These are phyloP conservation scores for Gerris buenoi DNA, from an alignment of 1,140 invertebrate genomes.

Conservation along the genomic window DNA sequence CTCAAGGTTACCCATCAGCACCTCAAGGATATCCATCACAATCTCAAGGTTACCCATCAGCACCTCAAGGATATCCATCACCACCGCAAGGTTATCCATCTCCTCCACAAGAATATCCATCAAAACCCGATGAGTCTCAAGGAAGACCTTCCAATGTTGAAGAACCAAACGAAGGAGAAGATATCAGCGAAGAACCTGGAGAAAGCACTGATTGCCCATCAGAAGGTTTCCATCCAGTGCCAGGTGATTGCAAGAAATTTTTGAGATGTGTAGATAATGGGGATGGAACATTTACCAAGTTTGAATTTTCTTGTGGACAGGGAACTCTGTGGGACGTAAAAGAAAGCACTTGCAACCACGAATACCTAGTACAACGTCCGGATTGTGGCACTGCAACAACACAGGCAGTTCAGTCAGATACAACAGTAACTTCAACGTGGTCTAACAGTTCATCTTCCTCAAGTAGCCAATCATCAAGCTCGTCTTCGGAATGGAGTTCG, in stretches of 20 bases:
- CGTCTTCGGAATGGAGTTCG: constrained; percentile 12
- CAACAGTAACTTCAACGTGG: constrained; percentile 16
- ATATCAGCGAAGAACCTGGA: constrained; percentile 2
- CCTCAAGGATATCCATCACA: constrained; percentile 5
- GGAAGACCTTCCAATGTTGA: background rate
- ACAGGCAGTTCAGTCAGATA: constrained; percentile 16
- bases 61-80: background rate
- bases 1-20: background rate
- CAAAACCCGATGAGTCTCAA: background rate
- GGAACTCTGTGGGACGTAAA: constrained; percentile 57
- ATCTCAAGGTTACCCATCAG: background rate
- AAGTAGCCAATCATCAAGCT: constrained; percentile 12
- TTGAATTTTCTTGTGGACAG: constrained; percentile 49
- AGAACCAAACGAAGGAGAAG: constrained; percentile 7
- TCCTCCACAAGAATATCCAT: background rate
- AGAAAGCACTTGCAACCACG: constrained; percentile 46
- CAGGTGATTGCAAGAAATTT: constrained; percentile 54
- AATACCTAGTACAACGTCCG: constrained; percentile 13
- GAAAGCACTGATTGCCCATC: constrained; percentile 26
- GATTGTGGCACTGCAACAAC: constrained; percentile 17
- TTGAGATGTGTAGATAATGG: constrained; percentile 55
- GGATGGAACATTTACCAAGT: constrained; percentile 37
- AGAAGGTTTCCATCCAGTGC: constrained; percentile 52
- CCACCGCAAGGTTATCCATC: background rate
- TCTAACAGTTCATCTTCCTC: constrained; percentile 15